Conservation (phyloP, 1,140 invertebrate species). For the Drosophila miranda region DNA sequence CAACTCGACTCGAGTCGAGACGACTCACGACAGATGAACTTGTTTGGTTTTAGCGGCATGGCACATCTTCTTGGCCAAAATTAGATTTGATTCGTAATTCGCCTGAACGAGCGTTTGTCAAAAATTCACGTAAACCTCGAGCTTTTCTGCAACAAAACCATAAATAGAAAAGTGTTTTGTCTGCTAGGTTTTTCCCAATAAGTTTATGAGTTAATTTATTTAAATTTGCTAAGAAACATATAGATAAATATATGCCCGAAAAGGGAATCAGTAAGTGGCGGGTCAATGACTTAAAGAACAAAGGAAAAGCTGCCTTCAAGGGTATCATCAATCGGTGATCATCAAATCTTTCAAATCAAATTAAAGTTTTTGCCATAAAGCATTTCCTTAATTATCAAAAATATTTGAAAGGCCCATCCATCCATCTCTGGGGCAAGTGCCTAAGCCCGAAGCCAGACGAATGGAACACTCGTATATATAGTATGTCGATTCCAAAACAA, state of each 20-base stretch:
- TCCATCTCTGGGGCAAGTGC: slow-evolving; percentile 33
- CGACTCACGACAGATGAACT: slow-evolving; percentile 27
- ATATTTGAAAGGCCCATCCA: slow-evolving; percentile 36
- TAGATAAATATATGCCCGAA: neutral
- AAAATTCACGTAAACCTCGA: slow-evolving; percentile 13
- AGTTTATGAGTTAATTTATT: slow-evolving; percentile 29
- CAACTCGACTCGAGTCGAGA: neutral
- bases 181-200: slow-evolving; percentile 43
- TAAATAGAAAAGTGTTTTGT: slow-evolving; percentile 41
- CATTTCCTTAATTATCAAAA: slow-evolving; percentile 37
- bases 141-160: slow-evolving; percentile 37
- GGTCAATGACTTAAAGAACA: slow-evolving; percentile 33
- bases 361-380: slow-evolving; percentile 23
- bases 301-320: slow-evolving; percentile 1
- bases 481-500: slow-evolving; percentile 44
- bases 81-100: slow-evolving; percentile 76
- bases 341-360: slow-evolving; percentile 6
- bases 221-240: slow-evolving; percentile 1
- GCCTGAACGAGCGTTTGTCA: slow-evolving; percentile 49
- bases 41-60: slow-evolving; percentile 36
- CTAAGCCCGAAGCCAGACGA: slow-evolving; percentile 31
- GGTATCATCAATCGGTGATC: slow-evolving; percentile 1
- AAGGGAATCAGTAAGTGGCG: slow-evolving; percentile 21
- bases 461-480: slow-evolving; percentile 28
- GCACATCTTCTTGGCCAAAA: slow-evolving; percentile 51